Evolutionary conservation across 1,140 invertebrate species (phyloP).

Genomic region (Orussus abietinus): DNA sequence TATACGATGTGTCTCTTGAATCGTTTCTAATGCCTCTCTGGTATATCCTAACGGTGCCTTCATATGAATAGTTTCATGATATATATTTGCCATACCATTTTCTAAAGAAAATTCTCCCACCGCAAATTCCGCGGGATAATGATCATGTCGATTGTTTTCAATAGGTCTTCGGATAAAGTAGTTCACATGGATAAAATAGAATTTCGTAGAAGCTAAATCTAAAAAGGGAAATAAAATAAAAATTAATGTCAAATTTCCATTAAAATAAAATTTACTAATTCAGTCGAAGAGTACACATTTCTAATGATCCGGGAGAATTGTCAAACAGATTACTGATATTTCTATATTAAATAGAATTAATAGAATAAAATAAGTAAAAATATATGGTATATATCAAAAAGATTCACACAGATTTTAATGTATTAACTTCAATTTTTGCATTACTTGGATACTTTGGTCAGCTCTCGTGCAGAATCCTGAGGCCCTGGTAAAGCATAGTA

Average conservation of each 20-base stretch:
- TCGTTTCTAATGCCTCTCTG: constrained; percentile 46
- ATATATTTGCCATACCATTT: constrained; percentile 51
- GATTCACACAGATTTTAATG: too few relatives aligned
- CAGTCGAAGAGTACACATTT: neutral
- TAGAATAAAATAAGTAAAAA: too few relatives aligned
- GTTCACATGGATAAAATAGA: constrained; percentile 50
- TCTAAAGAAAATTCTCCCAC: constrained; percentile 49
- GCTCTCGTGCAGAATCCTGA: too few relatives aligned
- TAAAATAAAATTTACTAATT: neutral
- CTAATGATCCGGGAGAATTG: too few relatives aligned
- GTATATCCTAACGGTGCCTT: constrained; percentile 54
- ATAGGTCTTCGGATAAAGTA: constrained; percentile 35
- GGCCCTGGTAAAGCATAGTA: too few relatives aligned
- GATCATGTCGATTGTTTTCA: constrained; percentile 25
- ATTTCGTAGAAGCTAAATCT: constrained; percentile 30
- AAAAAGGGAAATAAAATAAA: constrained; percentile 15
- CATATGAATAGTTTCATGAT: constrained; percentile 53
- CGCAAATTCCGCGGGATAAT: constrained; percentile 46
- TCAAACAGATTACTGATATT: too few relatives aligned
- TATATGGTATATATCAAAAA: too few relatives aligned
- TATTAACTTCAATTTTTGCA: too few relatives aligned
- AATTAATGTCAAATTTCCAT: too few relatives aligned
- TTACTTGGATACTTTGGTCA: too few relatives aligned
- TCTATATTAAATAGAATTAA: too few relatives aligned
- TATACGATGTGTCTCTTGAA: constrained; percentile 52